Percentiles rank a stretch among this genome's conserved stretches.
Evolutionary conservation across 1,140 invertebrate genomes (phyloP).

Genomic region (Aphelenchoides besseyi): DNA sequence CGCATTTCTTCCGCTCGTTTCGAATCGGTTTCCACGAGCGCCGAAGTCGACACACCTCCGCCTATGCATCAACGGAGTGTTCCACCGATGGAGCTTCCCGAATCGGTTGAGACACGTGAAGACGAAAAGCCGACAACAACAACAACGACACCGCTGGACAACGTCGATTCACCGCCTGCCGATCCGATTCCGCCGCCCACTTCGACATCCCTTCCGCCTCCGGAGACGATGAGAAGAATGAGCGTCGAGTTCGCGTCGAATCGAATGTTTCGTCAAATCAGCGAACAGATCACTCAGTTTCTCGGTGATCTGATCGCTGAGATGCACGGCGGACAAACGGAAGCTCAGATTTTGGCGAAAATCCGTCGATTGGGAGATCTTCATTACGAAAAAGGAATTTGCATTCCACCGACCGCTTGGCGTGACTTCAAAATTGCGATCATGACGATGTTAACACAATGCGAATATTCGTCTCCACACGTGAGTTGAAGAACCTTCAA

Average conservation of each 20-base stretch:
- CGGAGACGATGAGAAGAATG: not conserved
- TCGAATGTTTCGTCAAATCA: conserved; percentile 28
- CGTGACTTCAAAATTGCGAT: conserved; percentile 35
- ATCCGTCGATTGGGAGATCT: conserved; percentile 36
- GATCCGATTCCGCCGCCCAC: not conserved
- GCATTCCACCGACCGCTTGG: conserved; percentile 37
- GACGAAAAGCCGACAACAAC: not conserved
- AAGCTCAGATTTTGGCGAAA: conserved; percentile 18
- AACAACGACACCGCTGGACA: not conserved
- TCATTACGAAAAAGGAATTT: conserved; percentile 35
- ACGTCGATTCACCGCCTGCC: not conserved
- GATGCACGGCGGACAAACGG: conserved; percentile 28
- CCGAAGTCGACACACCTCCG: not conserved
- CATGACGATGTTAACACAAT: conserved; percentile 26
- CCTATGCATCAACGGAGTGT: not conserved
- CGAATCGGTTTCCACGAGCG: conserved; percentile 1
- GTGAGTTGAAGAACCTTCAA: conserved; percentile 32
- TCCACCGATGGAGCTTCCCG: not conserved
- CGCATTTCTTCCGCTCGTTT: not conserved
- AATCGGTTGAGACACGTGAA: not conserved
- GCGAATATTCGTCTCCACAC: conserved; percentile 24
- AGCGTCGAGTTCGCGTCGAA: conserved; percentile 33
- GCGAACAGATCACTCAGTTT: conserved; percentile 31
- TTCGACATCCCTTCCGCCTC: not conserved
- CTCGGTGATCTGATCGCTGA: conserved; percentile 34